Evolutionary conservation across 2,797 vertebrate genomes (phyloP), one percentile per base, ranked within the genome.

Genomic region (Sebastes alutus): DNA sequence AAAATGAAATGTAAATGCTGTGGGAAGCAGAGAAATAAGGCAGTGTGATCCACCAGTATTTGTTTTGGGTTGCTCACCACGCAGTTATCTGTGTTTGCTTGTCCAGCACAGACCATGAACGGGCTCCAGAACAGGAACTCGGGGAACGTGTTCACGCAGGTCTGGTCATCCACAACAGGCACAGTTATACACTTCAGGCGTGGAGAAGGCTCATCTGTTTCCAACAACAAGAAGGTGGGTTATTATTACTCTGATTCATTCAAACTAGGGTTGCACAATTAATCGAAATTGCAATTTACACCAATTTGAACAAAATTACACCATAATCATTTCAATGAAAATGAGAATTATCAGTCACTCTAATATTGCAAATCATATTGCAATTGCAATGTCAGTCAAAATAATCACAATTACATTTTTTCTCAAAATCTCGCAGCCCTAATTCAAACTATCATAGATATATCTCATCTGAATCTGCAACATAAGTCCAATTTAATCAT

Each of bases 71-170:
- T 55, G 32, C 91, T 89, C 77, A 93, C 90, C 87, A 91, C 2
- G 87, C 90, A 93, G 88, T 92, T 90, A 58, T 89, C 83, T n/a
- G 85, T 85, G 75, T 87, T 54, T 30, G 2, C 54, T 56, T 76
- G 80, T 10, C 91, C 92, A 38, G 93, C 86, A 1, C 93, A 93
- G 71, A 92, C 71, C 93, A 92, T 92, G 32, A 3, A 6, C 0
- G 0, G 0, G 49, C 81, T 63, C 91, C 91, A 94, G 69, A 1
- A 75, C 4, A 92, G 0, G 22, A 1, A 64, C 2, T 79, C 54
- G 6, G 90, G 79, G 20, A 90, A 85, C 1, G 62, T 75, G 16
- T 74, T 70, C 52, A 56, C 22, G 20, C 87, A 93, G 1, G 66
- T 89, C 49, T 67, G 70, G 65, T 91, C 89, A 23, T 85, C 81